Evolutionary conservation across 2,797 vertebrate species (phyloP).

Genomic region (Sparidentex hasta): DNA sequence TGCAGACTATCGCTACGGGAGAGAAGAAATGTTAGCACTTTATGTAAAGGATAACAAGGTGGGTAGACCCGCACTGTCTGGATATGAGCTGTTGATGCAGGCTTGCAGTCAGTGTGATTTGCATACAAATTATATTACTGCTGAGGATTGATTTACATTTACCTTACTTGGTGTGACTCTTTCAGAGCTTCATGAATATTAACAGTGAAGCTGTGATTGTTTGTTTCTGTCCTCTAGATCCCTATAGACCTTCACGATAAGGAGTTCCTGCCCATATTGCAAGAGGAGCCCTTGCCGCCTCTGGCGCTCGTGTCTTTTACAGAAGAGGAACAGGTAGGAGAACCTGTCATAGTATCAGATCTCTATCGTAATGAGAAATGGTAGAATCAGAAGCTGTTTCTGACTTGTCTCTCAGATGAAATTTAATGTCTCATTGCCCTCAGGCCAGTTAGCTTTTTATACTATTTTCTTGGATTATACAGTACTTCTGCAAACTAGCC

Average conservation of each 20-base stretch:
- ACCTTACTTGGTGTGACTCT: slow-evolving; percentile 1
- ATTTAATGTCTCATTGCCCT: neutral
- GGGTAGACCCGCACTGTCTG: slow-evolving; percentile 42
- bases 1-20: slow-evolving; percentile 98
- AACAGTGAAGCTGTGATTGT: neutral
- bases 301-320: slow-evolving; percentile 98
- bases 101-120: neutral
- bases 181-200: neutral
- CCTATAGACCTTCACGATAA: slow-evolving; percentile 98
- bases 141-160: neutral
- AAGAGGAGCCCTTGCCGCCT: slow-evolving; percentile 97
- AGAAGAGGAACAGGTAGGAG: slow-evolving; percentile 97
- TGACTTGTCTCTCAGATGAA: neutral
- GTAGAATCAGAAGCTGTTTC: neutral
- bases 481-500: neutral
- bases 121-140: slow-evolving; percentile 13
- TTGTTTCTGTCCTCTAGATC: slow-evolving; percentile 84
- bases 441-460: neutral
- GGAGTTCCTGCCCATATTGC: slow-evolving; percentile 98
- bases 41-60: slow-evolving; percentile 99
- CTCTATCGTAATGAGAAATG: neutral
- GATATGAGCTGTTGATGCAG: neutral
- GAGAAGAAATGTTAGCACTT: slow-evolving; percentile 99
- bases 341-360: neutral
- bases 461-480: slow-evolving; percentile 11